A percentile compares a stretch with the other conserved stretches of the same genome.
phyloP scores from a whole-genome alignment of 2,797 vertebrate genomes.

The Carapus acus region DNA sequence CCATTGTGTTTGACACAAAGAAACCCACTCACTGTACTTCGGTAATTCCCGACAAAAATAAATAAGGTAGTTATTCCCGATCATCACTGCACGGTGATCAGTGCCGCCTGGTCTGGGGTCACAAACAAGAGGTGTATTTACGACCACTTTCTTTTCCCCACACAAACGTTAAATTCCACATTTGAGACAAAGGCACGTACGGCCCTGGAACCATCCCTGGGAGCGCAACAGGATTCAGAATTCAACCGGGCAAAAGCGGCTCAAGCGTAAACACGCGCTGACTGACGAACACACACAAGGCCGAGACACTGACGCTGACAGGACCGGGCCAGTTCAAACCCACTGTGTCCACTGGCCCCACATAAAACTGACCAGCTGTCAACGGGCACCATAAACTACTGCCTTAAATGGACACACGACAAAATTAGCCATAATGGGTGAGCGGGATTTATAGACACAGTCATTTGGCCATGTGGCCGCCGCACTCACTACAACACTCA shows the following conservation, averaged over 20 bases:
- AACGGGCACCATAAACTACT: constrained; percentile 33
- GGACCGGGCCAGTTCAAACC: constrained; percentile 13
- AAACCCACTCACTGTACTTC: too few relatives aligned
- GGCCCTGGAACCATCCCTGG: too few relatives aligned
- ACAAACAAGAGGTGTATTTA: constrained; percentile 11
- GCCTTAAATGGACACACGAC: constrained; percentile 14
- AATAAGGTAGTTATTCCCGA: too few relatives aligned
- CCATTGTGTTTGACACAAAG: background rate
- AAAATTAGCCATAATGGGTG: constrained; percentile 31
- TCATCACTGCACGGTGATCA: too few relatives aligned
- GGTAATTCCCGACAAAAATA: too few relatives aligned
- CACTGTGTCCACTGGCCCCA: constrained; percentile 7
- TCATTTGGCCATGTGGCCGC: constrained; percentile 43
- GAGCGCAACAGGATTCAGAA: too few relatives aligned
- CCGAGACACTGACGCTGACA: background rate
- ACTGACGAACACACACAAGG: background rate
- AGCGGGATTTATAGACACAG: constrained; percentile 44
- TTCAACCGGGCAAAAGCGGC: too few relatives aligned
- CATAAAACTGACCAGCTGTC: constrained; percentile 17
- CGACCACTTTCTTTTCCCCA: constrained; percentile 31
- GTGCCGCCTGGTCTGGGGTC: constrained; percentile 3
- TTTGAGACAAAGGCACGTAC: constrained; percentile 39
- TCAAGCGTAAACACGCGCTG: too few relatives aligned
- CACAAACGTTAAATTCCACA: constrained; percentile 61
- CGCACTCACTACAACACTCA: constrained; percentile 18